Conservation (phyloP, 2,113 vertebrate species). For the Melanerpes aurifrons region DNA sequence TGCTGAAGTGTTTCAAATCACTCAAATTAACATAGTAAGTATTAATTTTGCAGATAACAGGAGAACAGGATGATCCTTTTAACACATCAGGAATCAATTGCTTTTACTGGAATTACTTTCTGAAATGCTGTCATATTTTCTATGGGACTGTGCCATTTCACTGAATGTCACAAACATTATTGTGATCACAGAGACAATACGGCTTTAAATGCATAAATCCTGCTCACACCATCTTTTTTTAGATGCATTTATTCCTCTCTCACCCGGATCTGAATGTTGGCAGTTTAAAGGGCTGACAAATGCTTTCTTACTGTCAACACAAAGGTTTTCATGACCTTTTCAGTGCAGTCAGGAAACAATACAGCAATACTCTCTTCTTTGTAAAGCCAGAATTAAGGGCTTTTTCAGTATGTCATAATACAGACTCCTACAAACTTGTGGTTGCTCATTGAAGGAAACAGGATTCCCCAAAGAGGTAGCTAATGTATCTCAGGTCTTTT, state of each 20-base stretch:
- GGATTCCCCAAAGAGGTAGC: neutral
- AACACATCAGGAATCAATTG: constrained; percentile 45
- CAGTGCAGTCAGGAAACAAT: neutral
- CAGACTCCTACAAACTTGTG: neutral
- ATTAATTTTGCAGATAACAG: constrained; percentile 59
- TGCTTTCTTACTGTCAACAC: neutral
- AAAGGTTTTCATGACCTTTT: constrained; percentile 33
- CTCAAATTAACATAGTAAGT: constrained; percentile 51
- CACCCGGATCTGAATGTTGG: neutral
- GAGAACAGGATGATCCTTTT: constrained; percentile 25
- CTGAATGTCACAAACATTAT: neutral
- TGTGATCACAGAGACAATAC: neutral
- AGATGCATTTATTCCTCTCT: neutral
- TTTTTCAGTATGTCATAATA: neutral
- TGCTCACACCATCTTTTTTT: neutral
- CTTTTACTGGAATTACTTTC: constrained; percentile 45
- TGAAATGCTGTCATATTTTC: constrained; percentile 37
- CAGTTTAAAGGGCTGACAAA: neutral
- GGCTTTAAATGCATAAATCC: constrained; percentile 23
- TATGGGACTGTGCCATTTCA: neutral
- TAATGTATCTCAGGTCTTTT: neutral
- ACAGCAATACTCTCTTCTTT: neutral
- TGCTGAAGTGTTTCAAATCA: constrained; percentile 51
- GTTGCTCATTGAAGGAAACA: neutral
- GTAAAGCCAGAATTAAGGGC: neutral